Evolutionary conservation across 2,113 vertebrate genomes (phyloP), one percentile per base, ranked within the genome.

Genomic region (Dasyprocta punctata): DNA sequence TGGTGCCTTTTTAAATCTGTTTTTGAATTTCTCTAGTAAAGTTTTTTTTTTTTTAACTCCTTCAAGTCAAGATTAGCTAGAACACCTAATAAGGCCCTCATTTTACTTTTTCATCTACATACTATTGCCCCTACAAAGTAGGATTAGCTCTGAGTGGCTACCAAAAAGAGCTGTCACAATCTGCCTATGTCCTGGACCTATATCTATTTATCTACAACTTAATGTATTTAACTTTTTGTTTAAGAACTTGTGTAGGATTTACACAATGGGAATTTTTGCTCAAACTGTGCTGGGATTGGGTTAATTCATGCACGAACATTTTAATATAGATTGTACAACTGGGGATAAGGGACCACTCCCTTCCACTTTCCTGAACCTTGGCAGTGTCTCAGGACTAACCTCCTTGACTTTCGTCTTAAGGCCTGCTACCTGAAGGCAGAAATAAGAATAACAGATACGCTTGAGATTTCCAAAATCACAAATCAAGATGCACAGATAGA

Each of bases 241-340:
- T 89, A 94, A 94, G 63, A 94, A 81, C n/a, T 83, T 94, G 14
- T 28, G 24, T 91, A 47, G 69, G 36, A 78, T 56, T 33, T 33
- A 77, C 4, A 30, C 41, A 60, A 36, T 86, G 78, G 88, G 20
- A 26, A 30, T 58, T 89, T 95, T 13, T 54, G 20, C 36, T 41
- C 67, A 30, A 22, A 12, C 60, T 47, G 24, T 67, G n/a, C 44
- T 63, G 71, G 60, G 47, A 2, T n/a, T 41, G 22, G 28, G 2
- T 60, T 69, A 80, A 73, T 63, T 84, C 56, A 11, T 17, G 19
- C 7, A 41, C 52, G 56, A 8, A 3, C 28, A 24, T 71, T 92
- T 77, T 47, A 77, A 77, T 77, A 77, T 77, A 47, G 22, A 16
- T 47, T 30, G 73, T 77, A 28, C 41, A 77, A 30, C 73, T 47